Evolutionary conservation across 1,140 invertebrate genomes (phyloP), one percentile per base, ranked within the genome.

Genomic region (Tenebrio molitor): DNA sequence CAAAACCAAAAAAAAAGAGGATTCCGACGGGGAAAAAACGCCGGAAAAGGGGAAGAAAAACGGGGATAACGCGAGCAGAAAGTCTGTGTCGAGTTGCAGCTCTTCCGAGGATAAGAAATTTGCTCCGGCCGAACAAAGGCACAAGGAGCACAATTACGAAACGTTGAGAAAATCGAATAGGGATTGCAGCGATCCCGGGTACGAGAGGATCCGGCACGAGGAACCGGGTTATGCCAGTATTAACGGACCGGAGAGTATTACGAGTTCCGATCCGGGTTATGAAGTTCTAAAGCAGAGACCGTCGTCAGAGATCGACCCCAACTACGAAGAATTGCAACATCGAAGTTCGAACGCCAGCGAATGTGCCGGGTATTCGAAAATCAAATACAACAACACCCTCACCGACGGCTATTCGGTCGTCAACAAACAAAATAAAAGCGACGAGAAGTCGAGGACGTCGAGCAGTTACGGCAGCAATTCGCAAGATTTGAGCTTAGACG

Each of bases 261-360:
- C 86, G 14, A 87, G 84, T 76, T 88, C 87, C 65, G 88, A 90
- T 82, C 86, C 88, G 1, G 88, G 88, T 16, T 90, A 90, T 79
- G 89, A 90, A 77, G 87, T 88, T 62, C 81, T 73, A 69, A 84
- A 68, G 70, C 58, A 77, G 80, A 77, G 77, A 29, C 66, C 50
- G 12, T 71, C 69, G n/a, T 88, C 87, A 0, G 87, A 89, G 71
- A 85, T 86, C 0, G 89, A 92, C 84, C 89, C 90, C 0, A 92
- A 91, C 79, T 93, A 92, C 76, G 91, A 93, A 81, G 87, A 90
- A 34, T 78, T 92, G 14, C 85, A 88, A 70, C 85, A 88, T 72
- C 50, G 71, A 71, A 68, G 23, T 42, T 64, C 73, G 19, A 83
- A 73, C 73, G 74, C 80, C 1, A 78, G 77, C 42, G 76, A 83